These are phyloP conservation scores for Anoplopoma fimbria DNA, from an alignment of 2,113 vertebrate genomes.

Conservation along the genomic window DNA sequence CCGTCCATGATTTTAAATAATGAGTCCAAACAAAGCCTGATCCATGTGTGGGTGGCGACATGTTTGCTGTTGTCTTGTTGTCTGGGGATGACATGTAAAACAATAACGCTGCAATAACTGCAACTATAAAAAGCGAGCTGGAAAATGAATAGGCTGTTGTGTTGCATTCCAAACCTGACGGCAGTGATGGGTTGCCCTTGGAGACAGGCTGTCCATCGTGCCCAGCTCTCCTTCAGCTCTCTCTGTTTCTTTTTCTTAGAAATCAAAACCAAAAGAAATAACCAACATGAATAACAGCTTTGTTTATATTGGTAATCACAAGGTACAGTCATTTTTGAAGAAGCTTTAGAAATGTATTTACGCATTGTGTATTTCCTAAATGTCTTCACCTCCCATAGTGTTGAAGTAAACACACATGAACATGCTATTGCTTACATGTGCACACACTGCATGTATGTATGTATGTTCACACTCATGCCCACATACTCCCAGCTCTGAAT, in stretches of 20 bases:
- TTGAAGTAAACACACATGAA: constrained; percentile 15
- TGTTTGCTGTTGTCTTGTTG: constrained; percentile 30
- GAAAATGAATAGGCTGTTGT: constrained; percentile 56
- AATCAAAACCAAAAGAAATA: constrained; percentile 38
- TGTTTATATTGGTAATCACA: neutral
- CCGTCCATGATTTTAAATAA: constrained; percentile 15
- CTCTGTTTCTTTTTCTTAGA: constrained; percentile 82
- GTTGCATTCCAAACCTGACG: constrained; percentile 79
- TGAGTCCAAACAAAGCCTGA: constrained; percentile 22
- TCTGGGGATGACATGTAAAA: constrained; percentile 28
- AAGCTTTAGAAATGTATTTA: neutral
- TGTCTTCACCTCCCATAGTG: neutral
- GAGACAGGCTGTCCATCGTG: constrained; percentile 85
- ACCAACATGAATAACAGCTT: constrained; percentile 32
- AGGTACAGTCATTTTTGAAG: neutral
- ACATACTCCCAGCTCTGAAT: constrained; percentile 26
- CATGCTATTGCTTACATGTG: neutral
- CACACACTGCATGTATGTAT: constrained; percentile 12
- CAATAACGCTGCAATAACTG: constrained; percentile 51
- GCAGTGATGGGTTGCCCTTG: constrained; percentile 83
- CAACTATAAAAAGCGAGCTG: constrained; percentile 43
- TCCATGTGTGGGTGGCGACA: constrained; percentile 20
- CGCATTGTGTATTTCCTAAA: neutral
- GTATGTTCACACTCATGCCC: constrained; percentile 27
- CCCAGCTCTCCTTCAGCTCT: constrained; percentile 82